These are phyloP conservation scores for Cheilinus undulatus DNA, from an alignment of 2,113 vertebrate genomes.

Conservation along the genomic window DNA sequence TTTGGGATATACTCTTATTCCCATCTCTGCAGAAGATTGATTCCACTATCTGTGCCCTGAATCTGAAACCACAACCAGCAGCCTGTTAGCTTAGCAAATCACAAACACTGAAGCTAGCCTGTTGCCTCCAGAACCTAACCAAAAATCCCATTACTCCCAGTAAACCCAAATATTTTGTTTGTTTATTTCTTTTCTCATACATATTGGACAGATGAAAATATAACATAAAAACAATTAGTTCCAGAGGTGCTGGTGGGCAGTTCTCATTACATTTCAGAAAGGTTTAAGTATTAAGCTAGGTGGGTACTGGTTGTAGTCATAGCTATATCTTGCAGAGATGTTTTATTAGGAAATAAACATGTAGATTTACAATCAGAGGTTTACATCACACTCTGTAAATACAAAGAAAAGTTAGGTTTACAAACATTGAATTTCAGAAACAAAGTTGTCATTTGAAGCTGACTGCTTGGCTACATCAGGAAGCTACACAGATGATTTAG, in stretches of 20 bases:
- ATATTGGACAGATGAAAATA: no score
- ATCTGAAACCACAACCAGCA: neutral
- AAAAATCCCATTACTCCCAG: neutral
- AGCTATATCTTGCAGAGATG: no score
- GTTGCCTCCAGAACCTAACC: no score
- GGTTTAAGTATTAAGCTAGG: neutral
- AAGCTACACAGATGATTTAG: slow-evolving; percentile 42
- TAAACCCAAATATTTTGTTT: neutral
- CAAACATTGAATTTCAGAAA: neutral
- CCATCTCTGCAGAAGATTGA: neutral
- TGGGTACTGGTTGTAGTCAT: neutral
- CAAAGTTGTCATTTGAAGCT: slow-evolving; percentile 9
- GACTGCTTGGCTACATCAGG: slow-evolving; percentile 30
- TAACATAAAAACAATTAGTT: no score
- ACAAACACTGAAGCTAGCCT: neutral
- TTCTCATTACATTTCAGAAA: neutral
- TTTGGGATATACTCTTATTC: neutral
- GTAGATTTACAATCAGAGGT: no score
- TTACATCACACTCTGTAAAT: no score
- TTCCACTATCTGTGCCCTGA: neutral
- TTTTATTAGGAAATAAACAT: no score
- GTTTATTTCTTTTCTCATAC: no score
- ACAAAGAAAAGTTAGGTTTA: neutral
- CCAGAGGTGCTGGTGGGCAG: no score
- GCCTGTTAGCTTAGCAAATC: neutral